Conservation (phyloP, 2,888 invertebrate species). For the Steinernema hermaphroditum region DNA sequence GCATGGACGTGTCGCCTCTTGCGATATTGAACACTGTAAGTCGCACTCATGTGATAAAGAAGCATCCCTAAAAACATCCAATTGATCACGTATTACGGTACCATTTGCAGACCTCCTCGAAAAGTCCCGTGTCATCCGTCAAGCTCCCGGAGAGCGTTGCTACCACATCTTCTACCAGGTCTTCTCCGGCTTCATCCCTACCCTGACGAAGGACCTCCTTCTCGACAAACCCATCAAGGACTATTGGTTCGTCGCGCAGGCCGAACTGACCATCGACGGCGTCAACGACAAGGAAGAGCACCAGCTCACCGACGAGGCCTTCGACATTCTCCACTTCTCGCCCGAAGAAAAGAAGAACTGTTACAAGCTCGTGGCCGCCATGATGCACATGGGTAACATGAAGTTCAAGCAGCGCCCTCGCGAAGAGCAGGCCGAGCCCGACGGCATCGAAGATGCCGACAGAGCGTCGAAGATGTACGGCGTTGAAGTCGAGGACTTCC, state of each 20-base stretch:
- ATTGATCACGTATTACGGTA: slow-evolving; percentile 18
- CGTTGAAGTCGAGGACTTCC: slow-evolving; percentile 61
- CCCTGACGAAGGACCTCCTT: slow-evolving; percentile 69
- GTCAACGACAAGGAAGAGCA: slow-evolving; percentile 93
- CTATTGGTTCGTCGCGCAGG: slow-evolving; percentile 90
- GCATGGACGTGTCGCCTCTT: slow-evolving; percentile 98
- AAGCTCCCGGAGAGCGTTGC: slow-evolving; percentile 81
- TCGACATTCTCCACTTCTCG: slow-evolving; percentile 95
- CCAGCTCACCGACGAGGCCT: slow-evolving; percentile 80
- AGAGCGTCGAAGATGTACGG: slow-evolving; percentile 51
- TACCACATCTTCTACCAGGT: slow-evolving; percentile 51
- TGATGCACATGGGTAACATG: slow-evolving; percentile 99
- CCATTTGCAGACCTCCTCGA: slow-evolving; percentile 84
- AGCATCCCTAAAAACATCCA: too few relatives aligned
- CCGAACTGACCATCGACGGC: slow-evolving; percentile 85
- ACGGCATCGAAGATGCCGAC: slow-evolving; percentile 49
- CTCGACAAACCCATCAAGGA: slow-evolving; percentile 82
- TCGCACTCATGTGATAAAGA: slow-evolving; percentile 98
- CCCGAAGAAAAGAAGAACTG: slow-evolving; percentile 92
- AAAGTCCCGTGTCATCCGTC: slow-evolving; percentile 99
- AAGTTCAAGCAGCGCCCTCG: slow-evolving; percentile 99
- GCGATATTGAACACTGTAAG: slow-evolving; percentile 99
- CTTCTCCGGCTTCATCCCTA: slow-evolving; percentile 58
- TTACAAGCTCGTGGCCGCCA: slow-evolving; percentile 93
- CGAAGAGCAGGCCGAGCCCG: slow-evolving; percentile 79